Evolutionary conservation across 2,888 invertebrate genomes (phyloP), one percentile per base, ranked within the genome.

Genomic region (Dendrolimus pini): DNA sequence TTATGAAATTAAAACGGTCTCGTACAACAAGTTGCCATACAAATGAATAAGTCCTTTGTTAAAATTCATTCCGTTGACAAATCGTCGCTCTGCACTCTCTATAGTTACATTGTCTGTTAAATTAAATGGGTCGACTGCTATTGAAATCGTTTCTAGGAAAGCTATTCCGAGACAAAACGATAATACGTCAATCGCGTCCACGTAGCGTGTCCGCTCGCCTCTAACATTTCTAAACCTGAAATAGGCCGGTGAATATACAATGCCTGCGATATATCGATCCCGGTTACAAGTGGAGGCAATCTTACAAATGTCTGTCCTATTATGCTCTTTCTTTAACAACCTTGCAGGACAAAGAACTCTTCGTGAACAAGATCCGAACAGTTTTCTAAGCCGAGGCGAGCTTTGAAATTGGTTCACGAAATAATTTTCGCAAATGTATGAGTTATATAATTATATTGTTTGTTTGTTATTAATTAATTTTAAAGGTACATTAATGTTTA

Each of bases 1-100:
- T 89, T 88, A 89, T 89, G 85, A 89, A 89, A 90, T 90, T 90
- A 90, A 90, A 90, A 89, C 89, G 86, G 85, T 80, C 83, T 75
- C 73, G 78, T 81, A 87, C 88, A 86, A 87, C 88, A 88, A 89
- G 85, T 88, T 83, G 82, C 87, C 80, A 87, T 89, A 89, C 83
- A 88, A 89, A 87, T 83, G 86, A 84, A 84, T 85, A 80, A 78
- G 78, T 78, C 82, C 83, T 84, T 89, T 89, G 90, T 90, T 82
- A 78, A 78, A 83, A 88, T 89, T 83, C 86, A 85, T 88, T 87
- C 82, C 83, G 80, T 83, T 90, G 90, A 90, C 89, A 89, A 90
- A 90, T 90, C 86, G 82, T 78, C 75, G 72, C 74, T 78, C 80
- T 83, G 81, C 81, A 85, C 83, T 82, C 80, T 70, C 75, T 82